Percentiles rank a stretch among this genome's conserved stretches.
These are phyloP conservation scores for Cheilosia vernalis DNA, from an alignment of 2,888 invertebrate species.

Conservation along the genomic window DNA sequence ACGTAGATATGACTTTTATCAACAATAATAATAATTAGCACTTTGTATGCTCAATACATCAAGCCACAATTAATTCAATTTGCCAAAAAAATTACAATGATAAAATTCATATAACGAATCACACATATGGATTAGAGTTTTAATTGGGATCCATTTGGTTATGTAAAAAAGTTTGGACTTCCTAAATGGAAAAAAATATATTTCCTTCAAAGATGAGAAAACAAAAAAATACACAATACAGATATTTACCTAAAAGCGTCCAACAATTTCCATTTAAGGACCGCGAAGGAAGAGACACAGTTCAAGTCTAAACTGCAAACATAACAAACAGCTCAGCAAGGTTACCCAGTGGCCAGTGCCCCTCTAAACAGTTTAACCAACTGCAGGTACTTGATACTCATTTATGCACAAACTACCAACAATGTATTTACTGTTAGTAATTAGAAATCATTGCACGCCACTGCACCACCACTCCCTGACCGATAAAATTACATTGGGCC, in stretches of 20 bases:
- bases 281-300: neutral
- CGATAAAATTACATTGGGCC: constrained; percentile 38
- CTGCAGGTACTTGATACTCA: constrained; percentile 1
- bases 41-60: constrained; percentile 18
- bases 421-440: neutral
- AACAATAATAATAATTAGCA: constrained; percentile 9
- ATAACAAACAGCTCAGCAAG: constrained; percentile 25
- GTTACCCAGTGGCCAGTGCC: constrained; percentile 65
- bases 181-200: constrained; percentile 14
- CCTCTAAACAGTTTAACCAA: constrained; percentile 30
- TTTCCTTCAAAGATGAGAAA: neutral
- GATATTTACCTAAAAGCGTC: too few species aligned
- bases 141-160: constrained; percentile 1
- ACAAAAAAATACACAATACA: neutral
- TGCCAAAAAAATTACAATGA: neutral
- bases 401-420: constrained; percentile 3
- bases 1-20: neutral
- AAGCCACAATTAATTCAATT: constrained; percentile 6
- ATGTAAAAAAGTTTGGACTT: constrained; percentile 14
- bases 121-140: neutral
- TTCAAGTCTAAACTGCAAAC: neutral
- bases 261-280: neutral
- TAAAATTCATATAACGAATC: neutral
- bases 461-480: constrained; percentile 52
- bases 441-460: constrained; percentile 33